Percentiles rank a stretch among this genome's conserved stretches.
Conservation (phyloP, 2,113 vertebrate species). For the Gobius niger region DNA sequence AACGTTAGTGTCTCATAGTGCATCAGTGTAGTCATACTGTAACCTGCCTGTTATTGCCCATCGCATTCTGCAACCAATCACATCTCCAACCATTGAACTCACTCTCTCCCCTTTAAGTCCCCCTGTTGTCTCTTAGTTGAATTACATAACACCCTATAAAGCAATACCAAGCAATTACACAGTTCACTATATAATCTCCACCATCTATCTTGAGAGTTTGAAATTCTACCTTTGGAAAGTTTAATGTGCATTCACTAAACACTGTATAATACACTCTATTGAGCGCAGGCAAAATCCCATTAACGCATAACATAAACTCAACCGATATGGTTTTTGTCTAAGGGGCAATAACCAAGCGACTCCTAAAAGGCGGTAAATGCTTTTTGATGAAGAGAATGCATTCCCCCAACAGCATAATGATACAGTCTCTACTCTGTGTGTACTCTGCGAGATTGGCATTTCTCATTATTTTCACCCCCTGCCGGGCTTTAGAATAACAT, state of each 20-base stretch:
- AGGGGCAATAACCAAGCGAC: constrained; percentile 9
- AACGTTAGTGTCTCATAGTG: too few species aligned
- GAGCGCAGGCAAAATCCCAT: constrained; percentile 9
- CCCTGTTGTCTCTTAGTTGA: too few species aligned
- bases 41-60: too few species aligned
- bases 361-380: constrained; percentile 16
- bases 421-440: constrained; percentile 5
- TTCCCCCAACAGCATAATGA: constrained; percentile 22
- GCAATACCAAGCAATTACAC: neutral
- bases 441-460: neutral
- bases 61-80: too few species aligned
- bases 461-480: constrained; percentile 49
- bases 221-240: neutral
- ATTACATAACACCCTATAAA: neutral
- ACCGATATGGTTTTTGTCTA: neutral
- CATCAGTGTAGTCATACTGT: too few species aligned
- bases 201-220: neutral
- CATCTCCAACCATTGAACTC: too few species aligned
- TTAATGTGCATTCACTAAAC: neutral
- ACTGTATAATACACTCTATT: neutral
- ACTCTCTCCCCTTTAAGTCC: too few species aligned
- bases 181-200: neutral
- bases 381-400: constrained; percentile 21
- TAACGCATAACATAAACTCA: constrained; percentile 8
- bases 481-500: constrained; percentile 30